phyloP scores from a whole-genome alignment of 1,140 invertebrate genomes.

The Psilanteris sp. region DNA sequence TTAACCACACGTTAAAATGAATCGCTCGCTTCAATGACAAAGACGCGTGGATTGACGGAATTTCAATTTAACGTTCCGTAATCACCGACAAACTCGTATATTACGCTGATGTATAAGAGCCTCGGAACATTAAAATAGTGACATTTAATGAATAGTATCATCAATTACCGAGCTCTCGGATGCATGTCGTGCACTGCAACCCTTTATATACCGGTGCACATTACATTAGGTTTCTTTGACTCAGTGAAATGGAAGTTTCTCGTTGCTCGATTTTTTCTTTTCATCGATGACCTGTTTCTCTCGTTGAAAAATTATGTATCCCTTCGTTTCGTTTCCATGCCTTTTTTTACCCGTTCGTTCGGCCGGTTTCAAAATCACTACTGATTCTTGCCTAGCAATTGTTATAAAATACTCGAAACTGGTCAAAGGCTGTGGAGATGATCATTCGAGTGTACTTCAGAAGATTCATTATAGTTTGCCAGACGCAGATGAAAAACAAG shows the following conservation, averaged over 20 bases:
- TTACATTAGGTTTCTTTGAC: conserved; percentile 59
- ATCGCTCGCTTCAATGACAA: conserved; percentile 54
- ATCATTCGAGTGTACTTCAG: conserved; percentile 46
- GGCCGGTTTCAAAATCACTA: conserved; percentile 31
- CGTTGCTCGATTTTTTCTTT: conserved; percentile 49
- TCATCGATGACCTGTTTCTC: conserved; percentile 52
- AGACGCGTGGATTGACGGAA: conserved; percentile 60
- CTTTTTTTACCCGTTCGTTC: conserved; percentile 11
- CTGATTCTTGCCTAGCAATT: conserved; percentile 38
- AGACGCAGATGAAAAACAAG: conserved; percentile 9
- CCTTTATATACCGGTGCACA: conserved; percentile 46
- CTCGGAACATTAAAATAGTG: conserved; percentile 64
- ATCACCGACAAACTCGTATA: conserved; percentile 55
- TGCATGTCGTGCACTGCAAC: conserved; percentile 41
- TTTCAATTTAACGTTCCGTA: conserved; percentile 66
- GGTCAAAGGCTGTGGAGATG: conserved; percentile 46
- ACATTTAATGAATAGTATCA: conserved; percentile 68
- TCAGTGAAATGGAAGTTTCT: conserved; percentile 55
- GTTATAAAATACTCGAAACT: conserved; percentile 53
- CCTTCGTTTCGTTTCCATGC: conserved; percentile 2
- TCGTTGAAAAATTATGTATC: conserved; percentile 49
- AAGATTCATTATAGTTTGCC: conserved; percentile 38
- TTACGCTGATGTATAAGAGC: conserved; percentile 50
- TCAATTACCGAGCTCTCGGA: conserved; percentile 60
- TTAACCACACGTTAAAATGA: conserved; percentile 68